These are phyloP conservation scores for Pseudotriccus pelzelni DNA, from an alignment of 2,797 vertebrate genomes.

Conservation along the genomic window DNA sequence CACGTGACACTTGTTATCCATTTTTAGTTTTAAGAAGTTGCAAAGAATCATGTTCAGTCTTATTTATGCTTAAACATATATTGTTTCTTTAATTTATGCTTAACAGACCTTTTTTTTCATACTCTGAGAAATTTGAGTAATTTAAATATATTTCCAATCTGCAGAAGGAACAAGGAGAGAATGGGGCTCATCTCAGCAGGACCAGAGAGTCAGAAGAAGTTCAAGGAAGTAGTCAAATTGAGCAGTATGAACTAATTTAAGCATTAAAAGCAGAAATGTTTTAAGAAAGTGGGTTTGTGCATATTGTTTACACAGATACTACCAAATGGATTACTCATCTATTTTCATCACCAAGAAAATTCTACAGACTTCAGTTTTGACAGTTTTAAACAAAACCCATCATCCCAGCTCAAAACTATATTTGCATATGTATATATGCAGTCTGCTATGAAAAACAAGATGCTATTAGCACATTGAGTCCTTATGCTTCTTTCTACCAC, in stretches of 20 bases:
- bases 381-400: constrained; percentile 46
- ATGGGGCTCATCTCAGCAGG: background rate
- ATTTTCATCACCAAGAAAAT: constrained; percentile 26
- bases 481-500: background rate
- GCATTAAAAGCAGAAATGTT: background rate
- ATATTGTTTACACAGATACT: constrained; percentile 1
- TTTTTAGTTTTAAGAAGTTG: background rate
- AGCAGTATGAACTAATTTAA: constrained; percentile 3
- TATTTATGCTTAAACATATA: background rate
- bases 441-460: background rate
- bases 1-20: background rate
- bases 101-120: background rate
- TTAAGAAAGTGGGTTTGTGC: background rate
- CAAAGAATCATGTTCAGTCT: background rate
- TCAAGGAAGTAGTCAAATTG: constrained; percentile 23
- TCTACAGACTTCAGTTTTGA: constrained; percentile 34
- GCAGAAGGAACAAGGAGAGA: background rate
- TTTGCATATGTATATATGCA: constrained; percentile 1
- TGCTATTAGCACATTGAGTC: background rate
- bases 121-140: background rate
- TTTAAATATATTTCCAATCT: background rate
- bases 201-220: background rate
- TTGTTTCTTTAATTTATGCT: background rate
- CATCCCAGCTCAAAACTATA: background rate
- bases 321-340: constrained; percentile 31